These are phyloP conservation scores for Meliscaeva auricollis DNA, from an alignment of 2,888 invertebrate genomes.

Conservation along the genomic window DNA sequence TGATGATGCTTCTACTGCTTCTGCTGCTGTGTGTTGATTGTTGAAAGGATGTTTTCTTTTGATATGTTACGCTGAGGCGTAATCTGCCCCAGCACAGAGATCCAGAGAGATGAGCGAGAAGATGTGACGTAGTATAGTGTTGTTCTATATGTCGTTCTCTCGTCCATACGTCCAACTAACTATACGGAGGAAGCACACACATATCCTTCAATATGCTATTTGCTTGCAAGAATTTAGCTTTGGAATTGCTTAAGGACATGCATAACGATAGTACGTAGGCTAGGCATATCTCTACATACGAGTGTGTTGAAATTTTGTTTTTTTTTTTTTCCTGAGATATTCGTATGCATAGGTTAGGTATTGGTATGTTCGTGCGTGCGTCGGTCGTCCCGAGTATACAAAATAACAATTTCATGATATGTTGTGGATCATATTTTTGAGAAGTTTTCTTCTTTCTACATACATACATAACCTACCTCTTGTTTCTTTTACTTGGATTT, in stretches of 20 bases:
- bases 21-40: constrained; percentile 58
- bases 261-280: constrained; percentile 5
- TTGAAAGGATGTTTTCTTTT: constrained; percentile 75
- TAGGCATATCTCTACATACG: neutral
- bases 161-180: constrained; percentile 4
- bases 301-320: constrained; percentile 16
- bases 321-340: neutral
- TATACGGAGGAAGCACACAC: neutral
- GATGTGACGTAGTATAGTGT: constrained; percentile 63
- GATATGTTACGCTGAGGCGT: constrained; percentile 67
- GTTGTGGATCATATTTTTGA: constrained; percentile 20
- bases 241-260: constrained; percentile 54
- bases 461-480: neutral
- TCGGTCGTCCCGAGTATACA: no score
- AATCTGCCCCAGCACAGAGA: constrained; percentile 33
- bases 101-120: constrained; percentile 17
- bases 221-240: constrained; percentile 58
- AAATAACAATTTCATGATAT: constrained; percentile 25
- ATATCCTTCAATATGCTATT: constrained; percentile 49
- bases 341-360: no score
- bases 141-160: constrained; percentile 31
- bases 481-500: neutral
- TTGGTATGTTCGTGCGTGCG: no score
- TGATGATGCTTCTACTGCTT: neutral
- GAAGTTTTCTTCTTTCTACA: neutral